These are phyloP conservation scores for Philopedon plagiatum DNA, from an alignment of 2,888 invertebrate genomes.

Conservation along the genomic window DNA sequence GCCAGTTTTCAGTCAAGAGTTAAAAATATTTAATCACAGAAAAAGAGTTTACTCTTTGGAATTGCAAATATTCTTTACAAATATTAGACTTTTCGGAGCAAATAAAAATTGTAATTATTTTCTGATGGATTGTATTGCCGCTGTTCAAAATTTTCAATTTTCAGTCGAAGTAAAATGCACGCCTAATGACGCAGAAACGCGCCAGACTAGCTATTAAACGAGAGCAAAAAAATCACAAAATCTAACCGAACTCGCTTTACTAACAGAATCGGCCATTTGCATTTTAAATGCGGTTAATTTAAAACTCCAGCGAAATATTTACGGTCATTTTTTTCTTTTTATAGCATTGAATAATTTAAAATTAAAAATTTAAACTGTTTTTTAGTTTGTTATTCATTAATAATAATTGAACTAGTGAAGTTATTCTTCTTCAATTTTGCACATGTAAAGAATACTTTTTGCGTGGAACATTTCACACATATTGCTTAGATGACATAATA, in stretches of 20 bases:
- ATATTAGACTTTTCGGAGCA: neutral
- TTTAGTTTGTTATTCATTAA: too few relatives aligned
- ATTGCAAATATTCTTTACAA: neutral
- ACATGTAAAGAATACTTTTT: too few relatives aligned
- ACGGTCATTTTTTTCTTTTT: too few relatives aligned
- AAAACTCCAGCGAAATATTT: conserved; percentile 16
- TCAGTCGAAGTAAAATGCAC: neutral
- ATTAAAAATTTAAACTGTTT: too few relatives aligned
- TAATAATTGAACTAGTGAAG: too few relatives aligned
- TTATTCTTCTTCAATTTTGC: too few relatives aligned
- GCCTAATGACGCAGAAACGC: conserved; percentile 14
- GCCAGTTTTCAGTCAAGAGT: too few relatives aligned
- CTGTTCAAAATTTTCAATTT: conserved; percentile 6
- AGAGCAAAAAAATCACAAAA: neutral
- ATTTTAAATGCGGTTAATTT: conserved; percentile 39
- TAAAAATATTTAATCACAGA: too few relatives aligned
- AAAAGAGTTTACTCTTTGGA: neutral
- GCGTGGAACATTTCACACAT: too few relatives aligned
- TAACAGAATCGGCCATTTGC: conserved; percentile 41
- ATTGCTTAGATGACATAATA: too few relatives aligned
- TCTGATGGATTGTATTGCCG: conserved; percentile 6
- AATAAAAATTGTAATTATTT: conserved; percentile 14
- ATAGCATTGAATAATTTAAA: too few relatives aligned
- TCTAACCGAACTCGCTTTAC: conserved; percentile 26
- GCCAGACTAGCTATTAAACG: conserved; percentile 5